A percentile compares a stretch with the other conserved stretches of the same genome.
Conservation (phyloP, 1,140 invertebrate species). For the Doryteuthis pealeii region DNA sequence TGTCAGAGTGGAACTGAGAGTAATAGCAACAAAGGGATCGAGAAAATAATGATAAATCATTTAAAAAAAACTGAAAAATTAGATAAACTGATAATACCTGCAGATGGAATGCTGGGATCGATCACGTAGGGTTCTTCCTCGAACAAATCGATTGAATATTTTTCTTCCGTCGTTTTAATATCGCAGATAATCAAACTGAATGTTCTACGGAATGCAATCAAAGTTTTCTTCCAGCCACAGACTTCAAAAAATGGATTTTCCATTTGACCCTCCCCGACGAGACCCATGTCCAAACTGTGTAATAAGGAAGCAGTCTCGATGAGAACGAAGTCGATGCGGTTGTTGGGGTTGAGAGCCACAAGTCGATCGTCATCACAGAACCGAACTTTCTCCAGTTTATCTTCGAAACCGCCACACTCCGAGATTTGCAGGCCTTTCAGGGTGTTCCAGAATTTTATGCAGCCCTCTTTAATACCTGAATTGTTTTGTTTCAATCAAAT, state of each 20-base stretch:
- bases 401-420: conserved; percentile 25
- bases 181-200: conserved; percentile 5
- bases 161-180: neutral
- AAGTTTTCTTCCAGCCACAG: conserved; percentile 23
- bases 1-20: no score
- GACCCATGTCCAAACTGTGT: conserved; percentile 14
- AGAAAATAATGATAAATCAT: no score
- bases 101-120: neutral
- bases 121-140: neutral
- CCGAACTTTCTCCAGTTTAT: conserved; percentile 20
- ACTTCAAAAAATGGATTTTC: neutral
- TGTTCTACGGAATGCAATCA: conserved; percentile 21
- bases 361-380: conserved; percentile 29
- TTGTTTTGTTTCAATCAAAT: no score
- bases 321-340: conserved; percentile 16
- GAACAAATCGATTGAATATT: neutral
- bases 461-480: conserved; percentile 21
- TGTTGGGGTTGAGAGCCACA: conserved; percentile 22
- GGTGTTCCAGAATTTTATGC: conserved; percentile 29
- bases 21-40: no score
- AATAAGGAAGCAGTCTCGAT: conserved; percentile 14
- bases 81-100: no score
- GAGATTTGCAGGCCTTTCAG: conserved; percentile 25
- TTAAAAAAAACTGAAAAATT: no score
- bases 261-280: neutral